Base-by-base conservation (phyloP, 2,888 invertebrate species). In the Phalera bucephala region DNA sequence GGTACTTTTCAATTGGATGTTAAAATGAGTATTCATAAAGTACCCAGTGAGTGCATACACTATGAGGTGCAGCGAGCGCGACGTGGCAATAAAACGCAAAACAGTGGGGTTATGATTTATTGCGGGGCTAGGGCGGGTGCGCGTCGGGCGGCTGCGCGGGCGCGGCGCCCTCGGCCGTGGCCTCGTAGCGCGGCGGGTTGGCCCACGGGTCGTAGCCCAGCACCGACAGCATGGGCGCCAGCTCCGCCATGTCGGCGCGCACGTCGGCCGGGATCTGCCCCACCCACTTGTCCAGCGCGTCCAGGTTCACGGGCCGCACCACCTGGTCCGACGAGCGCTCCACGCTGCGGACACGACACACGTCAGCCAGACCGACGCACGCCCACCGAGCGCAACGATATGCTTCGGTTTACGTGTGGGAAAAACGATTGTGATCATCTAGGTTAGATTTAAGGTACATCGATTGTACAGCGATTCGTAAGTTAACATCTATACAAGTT, bases 321-420 rank as follows among this genome's bases (percentile, higher is more conserved):
- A 99, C 98, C 92, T 99, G 99, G 91, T 99, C 99, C 48, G 98
- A 98, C 30, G 98, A 98, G 45, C 98, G 93, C 90, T 99, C 99
- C 77, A 97, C 97, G 87, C 98, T 98, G 91, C 36, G 82, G 85
- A 53, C 30, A 28, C 9, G 6, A 7, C 10, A 13, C 21, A 32
- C 21, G 5, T 6, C 12, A 15, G n/a, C n/a, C n/a, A n/a, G n/a
- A n/a, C n/a, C n/a, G n/a, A n/a, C n/a, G n/a, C n/a, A n/a, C n/a
- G n/a, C n/a, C n/a, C n/a, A n/a, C n/a, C n/a, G n/a, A n/a, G n/a
- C n/a, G n/a, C 26, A 31, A n/a, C 2, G 1, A 27, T 17, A 3
- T 17, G 5, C 17, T 3, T 17, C 17, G 17, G 5, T 17, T 3
- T 7, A 1, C 14, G 5, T 19, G 9, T 9, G 8, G 9, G 8